A percentile compares a stretch with the other conserved stretches of the same genome.
phyloP scores from a whole-genome alignment of 1,140 invertebrate species.

The Muscidifurax raptorellus region DNA sequence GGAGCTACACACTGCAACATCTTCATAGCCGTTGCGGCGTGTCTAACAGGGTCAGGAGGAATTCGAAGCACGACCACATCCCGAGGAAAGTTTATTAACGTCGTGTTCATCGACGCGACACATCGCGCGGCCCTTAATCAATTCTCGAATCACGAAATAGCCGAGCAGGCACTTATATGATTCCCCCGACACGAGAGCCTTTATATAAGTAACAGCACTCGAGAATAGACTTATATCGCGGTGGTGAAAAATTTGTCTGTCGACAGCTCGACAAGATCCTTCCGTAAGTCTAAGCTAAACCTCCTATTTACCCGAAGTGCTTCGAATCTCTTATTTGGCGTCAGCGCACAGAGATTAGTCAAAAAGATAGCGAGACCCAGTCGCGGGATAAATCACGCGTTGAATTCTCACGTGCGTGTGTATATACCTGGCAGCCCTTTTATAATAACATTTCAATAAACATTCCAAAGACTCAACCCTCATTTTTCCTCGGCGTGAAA shows the following conservation, averaged over 20 bases:
- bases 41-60: neutral
- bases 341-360: conserved; percentile 33
- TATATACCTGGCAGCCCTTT: neutral
- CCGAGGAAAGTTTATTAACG: conserved; percentile 10
- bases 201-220: neutral
- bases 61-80: neutral
- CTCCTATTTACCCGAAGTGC: conserved; percentile 5
- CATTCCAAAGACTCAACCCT: neutral
- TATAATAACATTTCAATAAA: conserved; percentile 39
- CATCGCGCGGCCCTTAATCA: conserved; percentile 24
- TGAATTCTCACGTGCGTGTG: neutral
- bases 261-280: conserved; percentile 6
- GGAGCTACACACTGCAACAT: no score
- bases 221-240: conserved; percentile 22
- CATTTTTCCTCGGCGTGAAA: conserved; percentile 8
- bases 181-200: neutral
- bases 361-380: conserved; percentile 30
- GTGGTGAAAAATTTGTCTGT: conserved; percentile 11
- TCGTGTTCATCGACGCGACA: conserved; percentile 7
- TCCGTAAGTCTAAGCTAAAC: neutral
- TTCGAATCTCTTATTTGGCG: conserved; percentile 2
- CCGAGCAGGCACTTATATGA: neutral
- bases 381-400: conserved; percentile 18
- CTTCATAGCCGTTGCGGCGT: no score
- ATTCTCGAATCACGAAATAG: conserved; percentile 26